These are phyloP conservation scores for Zenarchopterus dispar DNA, from an alignment of 2,797 vertebrate species.

Conservation along the genomic window DNA sequence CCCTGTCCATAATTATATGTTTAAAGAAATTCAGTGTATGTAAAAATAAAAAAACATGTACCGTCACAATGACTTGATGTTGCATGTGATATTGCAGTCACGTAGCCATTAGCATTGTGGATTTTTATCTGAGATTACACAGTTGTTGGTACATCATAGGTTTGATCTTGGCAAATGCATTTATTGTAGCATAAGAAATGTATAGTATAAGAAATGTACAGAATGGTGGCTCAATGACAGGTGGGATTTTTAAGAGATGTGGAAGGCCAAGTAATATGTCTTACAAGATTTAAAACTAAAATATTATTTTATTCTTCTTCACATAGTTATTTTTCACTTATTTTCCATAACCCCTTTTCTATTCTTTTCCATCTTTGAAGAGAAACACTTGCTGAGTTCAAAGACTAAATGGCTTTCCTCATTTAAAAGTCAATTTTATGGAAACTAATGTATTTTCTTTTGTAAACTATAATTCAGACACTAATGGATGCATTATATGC, in stretches of 20 bases:
- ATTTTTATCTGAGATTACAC: background rate
- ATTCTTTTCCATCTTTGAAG: background rate
- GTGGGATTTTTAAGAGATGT: background rate
- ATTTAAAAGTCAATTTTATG: background rate
- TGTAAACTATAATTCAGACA: too few relatives aligned
- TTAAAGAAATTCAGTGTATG: too few relatives aligned
- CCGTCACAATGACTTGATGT: background rate
- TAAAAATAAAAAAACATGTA: background rate
- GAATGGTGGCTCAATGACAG: background rate
- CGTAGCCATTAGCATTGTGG: background rate
- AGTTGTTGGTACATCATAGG: background rate
- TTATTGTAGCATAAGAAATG: background rate
- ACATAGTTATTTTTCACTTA: background rate
- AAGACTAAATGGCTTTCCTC: background rate
- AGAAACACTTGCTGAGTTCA: too few relatives aligned
- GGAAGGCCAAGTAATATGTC: background rate
- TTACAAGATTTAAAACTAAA: background rate
- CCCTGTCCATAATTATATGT: background rate
- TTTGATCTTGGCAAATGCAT: background rate
- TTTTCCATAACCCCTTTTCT: background rate
- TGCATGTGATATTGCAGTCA: background rate
- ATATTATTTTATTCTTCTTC: background rate
- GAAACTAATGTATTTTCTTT: too few relatives aligned
- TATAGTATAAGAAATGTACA: background rate
- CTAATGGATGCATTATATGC: background rate